Evolutionary conservation across 2,888 invertebrate species (phyloP).

Genomic region (Icerya purchasi): DNA sequence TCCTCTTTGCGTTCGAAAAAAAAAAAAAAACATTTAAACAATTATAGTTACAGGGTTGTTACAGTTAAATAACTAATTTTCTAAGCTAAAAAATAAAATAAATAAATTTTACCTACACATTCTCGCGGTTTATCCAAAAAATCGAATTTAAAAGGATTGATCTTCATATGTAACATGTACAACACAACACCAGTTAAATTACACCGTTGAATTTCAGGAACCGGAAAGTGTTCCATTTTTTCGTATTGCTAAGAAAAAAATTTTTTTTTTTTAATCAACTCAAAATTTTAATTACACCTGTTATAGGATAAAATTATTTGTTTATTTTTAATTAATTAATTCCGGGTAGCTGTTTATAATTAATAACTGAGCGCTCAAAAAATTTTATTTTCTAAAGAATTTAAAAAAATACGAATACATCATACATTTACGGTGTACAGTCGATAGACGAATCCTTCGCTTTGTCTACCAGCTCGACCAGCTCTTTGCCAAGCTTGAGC

Average conservation of each 20-base stretch:
- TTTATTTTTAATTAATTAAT: no score
- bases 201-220: slow-evolving; percentile 69
- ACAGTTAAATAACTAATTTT: no score
- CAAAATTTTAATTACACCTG: no score
- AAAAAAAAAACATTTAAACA: no score
- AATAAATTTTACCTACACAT: slow-evolving; percentile 35
- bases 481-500: slow-evolving; percentile 85
- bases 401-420: not conserved
- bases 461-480: slow-evolving; percentile 76
- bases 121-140: slow-evolving; percentile 71
- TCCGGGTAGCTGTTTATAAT: not conserved
- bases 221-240: slow-evolving; percentile 41
- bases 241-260: slow-evolving; percentile 36
- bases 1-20: no score
- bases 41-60: no score
- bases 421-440: slow-evolving; percentile 45
- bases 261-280: not conserved
- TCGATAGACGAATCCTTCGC: slow-evolving; percentile 66
- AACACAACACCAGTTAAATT: slow-evolving; percentile 51
- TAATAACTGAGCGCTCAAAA: not conserved
- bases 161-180: slow-evolving; percentile 62
- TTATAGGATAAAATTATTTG: no score
- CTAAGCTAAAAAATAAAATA: no score
- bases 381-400: not conserved
- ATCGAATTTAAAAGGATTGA: slow-evolving; percentile 63